A percentile compares a stretch with the other conserved stretches of the same genome.
Conservation (phyloP, 2,888 invertebrate genomes). For the Eupithecia dodoneata region DNA sequence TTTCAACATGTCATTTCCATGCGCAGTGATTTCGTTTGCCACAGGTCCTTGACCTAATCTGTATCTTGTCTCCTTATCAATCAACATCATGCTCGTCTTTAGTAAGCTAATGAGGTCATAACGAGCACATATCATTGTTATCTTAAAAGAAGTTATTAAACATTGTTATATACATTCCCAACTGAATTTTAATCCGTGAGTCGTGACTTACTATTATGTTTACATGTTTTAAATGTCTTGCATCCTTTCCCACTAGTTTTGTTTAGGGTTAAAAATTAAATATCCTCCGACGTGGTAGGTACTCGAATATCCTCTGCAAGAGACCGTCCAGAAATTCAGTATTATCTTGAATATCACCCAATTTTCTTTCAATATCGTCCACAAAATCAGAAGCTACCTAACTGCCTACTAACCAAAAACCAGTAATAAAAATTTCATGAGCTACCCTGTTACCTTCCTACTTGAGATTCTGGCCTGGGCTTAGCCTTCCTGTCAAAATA, state of each 20-base stretch:
- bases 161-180: not conserved
- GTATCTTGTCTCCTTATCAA: not conserved
- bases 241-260: not conserved
- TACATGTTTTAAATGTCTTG: not conserved
- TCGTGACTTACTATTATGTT: not conserved
- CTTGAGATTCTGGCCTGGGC: conserved; percentile 18
- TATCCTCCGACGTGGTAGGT: not conserved
- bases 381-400: conserved; percentile 12
- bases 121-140: not conserved
- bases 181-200: not conserved
- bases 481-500: conserved; percentile 25
- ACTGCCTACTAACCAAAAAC: conserved; percentile 15
- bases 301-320: not conserved
- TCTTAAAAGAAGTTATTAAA: not conserved
- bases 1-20: conserved; percentile 10
- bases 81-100: not conserved
- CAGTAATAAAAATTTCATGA: conserved; percentile 27
- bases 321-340: not conserved
- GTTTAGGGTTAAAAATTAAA: not conserved
- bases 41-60: conserved; percentile 11
- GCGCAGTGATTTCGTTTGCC: conserved; percentile 7
- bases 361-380: conserved; percentile 15
- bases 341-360: conserved; percentile 7
- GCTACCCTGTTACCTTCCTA: conserved; percentile 9
- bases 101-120: not conserved